Evolutionary conservation across 1,140 invertebrate genomes (phyloP), one percentile per base, ranked within the genome.

Genomic region (Drosophila obscura): DNA sequence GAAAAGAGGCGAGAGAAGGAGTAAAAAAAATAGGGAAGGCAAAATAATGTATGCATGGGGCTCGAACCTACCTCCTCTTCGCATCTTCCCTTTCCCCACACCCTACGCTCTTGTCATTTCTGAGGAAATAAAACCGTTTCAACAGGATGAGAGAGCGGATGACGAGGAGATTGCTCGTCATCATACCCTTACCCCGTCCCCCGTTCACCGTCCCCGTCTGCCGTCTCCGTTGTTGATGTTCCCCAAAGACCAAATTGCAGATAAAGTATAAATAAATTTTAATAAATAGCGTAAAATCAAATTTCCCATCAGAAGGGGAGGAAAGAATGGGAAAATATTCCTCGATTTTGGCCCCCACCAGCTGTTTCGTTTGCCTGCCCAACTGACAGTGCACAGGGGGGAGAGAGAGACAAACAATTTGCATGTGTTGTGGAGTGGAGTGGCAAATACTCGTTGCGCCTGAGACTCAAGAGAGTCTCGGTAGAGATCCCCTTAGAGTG

Each of bases 251-350:
- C 53, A 77, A 71, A 88, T 88, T 66, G 79, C 46, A 68, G 62
- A 87, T 76, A 88, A 88, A 79, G 73, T 87, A 81, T 77, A 88
- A 82, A 88, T 73, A 66, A 88, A 88, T 88, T 83, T 80, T 73
- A 88, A 88, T 80, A 83, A 74, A 80, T 80, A 66, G 80, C 67
- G 50, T 39, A 68, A 88, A 88, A 89, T 88, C 83, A 83, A 83
- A 88, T 88, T 88, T 80, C 67, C 68, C 57, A 77, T 39, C 35
- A 26, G 31, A 39, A 22, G 5, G 4, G 50, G 3, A 1, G 19
- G 19, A 19, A 19, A 19, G 19, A 19, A 19, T 19, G 19, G 22
- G 22, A 4, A 43, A 24, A 44, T 44, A 45, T 19, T 22, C 15
- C 11, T 0, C 35, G 11, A 11, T 39, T 28, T 28, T 7, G 26